These are phyloP conservation scores for Amphipyra tragopoginis DNA, from an alignment of 2,888 invertebrate genomes.

Conservation along the genomic window DNA sequence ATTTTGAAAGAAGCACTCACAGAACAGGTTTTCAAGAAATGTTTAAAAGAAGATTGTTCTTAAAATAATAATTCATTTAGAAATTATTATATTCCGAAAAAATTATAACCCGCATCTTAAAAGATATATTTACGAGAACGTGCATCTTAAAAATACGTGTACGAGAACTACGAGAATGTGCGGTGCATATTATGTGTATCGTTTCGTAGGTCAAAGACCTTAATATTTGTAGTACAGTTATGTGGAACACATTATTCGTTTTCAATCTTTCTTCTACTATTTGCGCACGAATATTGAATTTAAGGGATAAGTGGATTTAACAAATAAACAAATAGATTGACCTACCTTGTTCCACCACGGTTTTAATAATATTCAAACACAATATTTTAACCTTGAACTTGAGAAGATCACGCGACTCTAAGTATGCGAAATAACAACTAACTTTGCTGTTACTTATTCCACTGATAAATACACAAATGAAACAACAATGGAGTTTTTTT, in stretches of 20 bases:
- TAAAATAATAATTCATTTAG: not conserved
- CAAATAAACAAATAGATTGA: not conserved
- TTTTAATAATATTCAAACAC: conserved; percentile 11
- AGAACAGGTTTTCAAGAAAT: conserved; percentile 34
- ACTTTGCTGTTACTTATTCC: conserved; percentile 1
- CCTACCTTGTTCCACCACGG: conserved; percentile 14
- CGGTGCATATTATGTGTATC: conserved; percentile 1
- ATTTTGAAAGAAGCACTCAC: conserved; percentile 16
- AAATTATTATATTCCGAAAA: not conserved
- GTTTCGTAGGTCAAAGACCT: conserved; percentile 53
- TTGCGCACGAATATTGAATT: no score
- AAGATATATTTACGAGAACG: not conserved
- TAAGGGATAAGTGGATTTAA: no score
- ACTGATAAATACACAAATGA: not conserved
- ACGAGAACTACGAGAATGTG: no score
- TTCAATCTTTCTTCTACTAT: not conserved
- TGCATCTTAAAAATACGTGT: not conserved
- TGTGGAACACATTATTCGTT: conserved; percentile 3
- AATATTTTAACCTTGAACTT: conserved; percentile 72
- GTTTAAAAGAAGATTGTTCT: not conserved
- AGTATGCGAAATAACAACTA: conserved; percentile 5
- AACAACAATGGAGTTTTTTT: conserved; percentile 5
- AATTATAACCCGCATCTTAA: no score
- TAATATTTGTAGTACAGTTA: conserved; percentile 41
- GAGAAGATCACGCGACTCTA: conserved; percentile 62